Conservation (phyloP, 1,140 invertebrate species). For the Stenopsyche tienmushanensis region DNA sequence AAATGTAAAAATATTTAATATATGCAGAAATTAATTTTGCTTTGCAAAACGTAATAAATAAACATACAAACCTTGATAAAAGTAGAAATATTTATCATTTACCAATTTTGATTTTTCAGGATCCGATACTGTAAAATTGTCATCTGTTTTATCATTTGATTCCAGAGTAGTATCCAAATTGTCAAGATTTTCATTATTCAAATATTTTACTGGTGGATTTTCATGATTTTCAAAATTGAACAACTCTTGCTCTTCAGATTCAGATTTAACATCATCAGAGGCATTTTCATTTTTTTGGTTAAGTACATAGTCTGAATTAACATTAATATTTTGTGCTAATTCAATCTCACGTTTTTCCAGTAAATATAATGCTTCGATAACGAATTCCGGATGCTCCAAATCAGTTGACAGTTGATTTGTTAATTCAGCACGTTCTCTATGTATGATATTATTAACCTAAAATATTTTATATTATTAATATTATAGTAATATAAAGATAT, state of each 20-base stretch:
- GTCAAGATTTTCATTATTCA: not conserved
- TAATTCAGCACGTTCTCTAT: constrained; percentile 71
- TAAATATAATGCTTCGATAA: constrained; percentile 75
- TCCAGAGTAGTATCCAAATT: no score
- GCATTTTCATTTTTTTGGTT: not conserved
- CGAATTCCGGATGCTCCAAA: constrained; percentile 77
- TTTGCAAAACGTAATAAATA: not conserved
- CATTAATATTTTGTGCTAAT: constrained; percentile 7
- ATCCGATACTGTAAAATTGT: no score
- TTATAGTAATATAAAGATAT: not conserved
- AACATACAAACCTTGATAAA: constrained; percentile 75
- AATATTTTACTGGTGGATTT: not conserved
- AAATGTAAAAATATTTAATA: not conserved
- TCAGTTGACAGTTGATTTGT: constrained; percentile 61
- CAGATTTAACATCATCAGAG: not conserved
- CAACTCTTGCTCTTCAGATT: not conserved
- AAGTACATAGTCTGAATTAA: no score
- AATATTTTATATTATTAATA: constrained; percentile 2
- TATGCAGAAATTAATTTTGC: not conserved
- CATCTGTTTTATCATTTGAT: no score
- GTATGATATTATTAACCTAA: constrained; percentile 66
- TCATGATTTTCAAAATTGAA: not conserved
- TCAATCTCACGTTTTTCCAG: constrained; percentile 54
- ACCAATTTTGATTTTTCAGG: not conserved
- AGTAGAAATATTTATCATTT: constrained; percentile 70